Evolutionary conservation across 2,888 invertebrate genomes (phyloP).

Genomic region (Exephanes ischioxanthus): DNA sequence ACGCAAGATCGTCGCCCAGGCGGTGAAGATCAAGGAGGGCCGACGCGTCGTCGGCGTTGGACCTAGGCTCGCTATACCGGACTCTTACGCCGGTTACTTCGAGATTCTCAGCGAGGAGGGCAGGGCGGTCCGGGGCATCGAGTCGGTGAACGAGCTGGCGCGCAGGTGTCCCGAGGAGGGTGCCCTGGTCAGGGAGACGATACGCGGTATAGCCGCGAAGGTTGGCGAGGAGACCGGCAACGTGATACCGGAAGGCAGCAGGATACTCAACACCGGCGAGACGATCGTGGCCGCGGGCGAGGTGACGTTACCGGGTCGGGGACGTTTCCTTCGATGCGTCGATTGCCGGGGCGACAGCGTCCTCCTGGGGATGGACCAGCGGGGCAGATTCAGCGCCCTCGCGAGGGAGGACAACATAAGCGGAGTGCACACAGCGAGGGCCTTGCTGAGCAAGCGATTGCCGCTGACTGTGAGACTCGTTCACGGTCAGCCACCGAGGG

Average conservation of each 20-base stretch:
- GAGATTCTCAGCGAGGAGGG: constrained; percentile 98
- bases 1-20: constrained; percentile 94
- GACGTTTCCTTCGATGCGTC: constrained; percentile 94
- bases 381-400: constrained; percentile 96
- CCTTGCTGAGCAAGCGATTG: constrained; percentile 94
- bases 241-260: constrained; percentile 89
- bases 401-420: constrained; percentile 97
- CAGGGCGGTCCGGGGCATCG: constrained; percentile 94
- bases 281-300: constrained; percentile 93
- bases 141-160: constrained; percentile 94
- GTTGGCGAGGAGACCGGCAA: constrained; percentile 85
- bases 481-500: constrained; percentile 95
- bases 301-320: constrained; percentile 88
- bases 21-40: constrained; percentile 96
- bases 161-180: constrained; percentile 91
- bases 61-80: constrained; percentile 95
- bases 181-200: constrained; percentile 92
- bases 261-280: constrained; percentile 93
- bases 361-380: constrained; percentile 93
- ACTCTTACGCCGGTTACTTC: constrained; percentile 96
- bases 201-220: constrained; percentile 88
- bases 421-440: constrained; percentile 96
- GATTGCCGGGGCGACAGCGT: constrained; percentile 94
- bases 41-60: constrained; percentile 92
- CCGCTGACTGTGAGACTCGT: constrained; percentile 97